Evolutionary conservation across 2,888 invertebrate species (phyloP).

Genomic region (Lepidochrysops patricia): DNA sequence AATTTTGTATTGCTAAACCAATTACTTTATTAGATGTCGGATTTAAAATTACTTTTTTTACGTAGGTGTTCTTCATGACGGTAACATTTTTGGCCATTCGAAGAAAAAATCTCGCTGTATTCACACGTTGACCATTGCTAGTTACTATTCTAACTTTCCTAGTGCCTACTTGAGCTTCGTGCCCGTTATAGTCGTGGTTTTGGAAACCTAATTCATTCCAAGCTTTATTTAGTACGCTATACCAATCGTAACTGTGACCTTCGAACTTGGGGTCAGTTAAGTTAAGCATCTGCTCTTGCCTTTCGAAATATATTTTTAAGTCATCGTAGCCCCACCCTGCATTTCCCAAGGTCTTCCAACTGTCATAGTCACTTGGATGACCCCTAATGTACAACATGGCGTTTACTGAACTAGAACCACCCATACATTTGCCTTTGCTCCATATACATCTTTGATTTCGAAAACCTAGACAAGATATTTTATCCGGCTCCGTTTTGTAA

Average conservation of each 20-base stretch:
- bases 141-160: conserved; percentile 58
- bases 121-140: conserved; percentile 58
- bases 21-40: conserved; percentile 41
- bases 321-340: conserved; percentile 70
- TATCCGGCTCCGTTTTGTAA: conserved; percentile 58
- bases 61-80: conserved; percentile 63
- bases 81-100: conserved; percentile 38
- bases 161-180: conserved; percentile 54
- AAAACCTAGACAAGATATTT: conserved; percentile 47
- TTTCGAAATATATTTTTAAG: conserved; percentile 53
- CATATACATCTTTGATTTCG: conserved; percentile 55
- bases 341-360: conserved; percentile 72
- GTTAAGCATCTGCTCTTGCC: conserved; percentile 46
- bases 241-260: conserved; percentile 32
- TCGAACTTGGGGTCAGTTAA: conserved; percentile 21
- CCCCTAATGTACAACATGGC: conserved; percentile 77
- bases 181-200: conserved; percentile 27
- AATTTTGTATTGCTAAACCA: conserved; percentile 51
- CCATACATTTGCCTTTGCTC: conserved; percentile 79
- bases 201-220: conserved; percentile 52
- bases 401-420: conserved; percentile 76
- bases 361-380: conserved; percentile 66
- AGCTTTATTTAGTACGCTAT: conserved; percentile 36
- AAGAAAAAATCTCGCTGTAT: conserved; percentile 66
- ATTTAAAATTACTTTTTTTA: conserved; percentile 66